Evolutionary conservation across 2,797 vertebrate genomes (phyloP).

Genomic region (Thamnophis elegans): DNA sequence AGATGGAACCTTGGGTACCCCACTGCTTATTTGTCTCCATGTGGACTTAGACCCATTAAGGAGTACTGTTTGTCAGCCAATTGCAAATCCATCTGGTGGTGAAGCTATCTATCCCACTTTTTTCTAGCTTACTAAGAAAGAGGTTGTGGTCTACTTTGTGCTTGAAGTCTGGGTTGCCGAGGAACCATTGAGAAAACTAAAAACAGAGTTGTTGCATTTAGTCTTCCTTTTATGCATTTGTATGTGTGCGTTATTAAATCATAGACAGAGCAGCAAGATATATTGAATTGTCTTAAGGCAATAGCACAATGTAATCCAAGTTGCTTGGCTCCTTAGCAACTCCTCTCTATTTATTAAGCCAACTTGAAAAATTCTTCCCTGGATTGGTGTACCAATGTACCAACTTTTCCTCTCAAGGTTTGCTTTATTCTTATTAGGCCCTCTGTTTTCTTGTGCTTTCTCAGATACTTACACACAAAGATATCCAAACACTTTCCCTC

Average conservation of each 20-base stretch:
- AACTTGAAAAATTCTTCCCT: neutral
- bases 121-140: no score
- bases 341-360: neutral
- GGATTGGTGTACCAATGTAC: neutral
- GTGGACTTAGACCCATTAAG: no score
- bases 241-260: neutral
- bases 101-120: no score
- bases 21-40: no score
- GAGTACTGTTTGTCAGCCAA: no score
- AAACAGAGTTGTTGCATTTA: neutral
- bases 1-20: no score
- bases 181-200: neutral
- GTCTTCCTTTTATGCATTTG: neutral
- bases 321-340: neutral
- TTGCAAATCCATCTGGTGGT: no score
- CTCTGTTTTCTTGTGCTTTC: neutral
- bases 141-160: neutral
- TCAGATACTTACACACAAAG: neutral
- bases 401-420: neutral
- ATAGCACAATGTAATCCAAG: neutral
- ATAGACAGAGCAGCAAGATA: neutral
- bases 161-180: slow-evolving; percentile 1
- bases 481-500: neutral
- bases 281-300: neutral
- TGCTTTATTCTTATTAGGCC: neutral